Percentiles rank a stretch among this genome's conserved stretches.
Evolutionary conservation across 1,140 invertebrate genomes (phyloP).

Genomic region (Oncopodura yosiiana): DNA sequence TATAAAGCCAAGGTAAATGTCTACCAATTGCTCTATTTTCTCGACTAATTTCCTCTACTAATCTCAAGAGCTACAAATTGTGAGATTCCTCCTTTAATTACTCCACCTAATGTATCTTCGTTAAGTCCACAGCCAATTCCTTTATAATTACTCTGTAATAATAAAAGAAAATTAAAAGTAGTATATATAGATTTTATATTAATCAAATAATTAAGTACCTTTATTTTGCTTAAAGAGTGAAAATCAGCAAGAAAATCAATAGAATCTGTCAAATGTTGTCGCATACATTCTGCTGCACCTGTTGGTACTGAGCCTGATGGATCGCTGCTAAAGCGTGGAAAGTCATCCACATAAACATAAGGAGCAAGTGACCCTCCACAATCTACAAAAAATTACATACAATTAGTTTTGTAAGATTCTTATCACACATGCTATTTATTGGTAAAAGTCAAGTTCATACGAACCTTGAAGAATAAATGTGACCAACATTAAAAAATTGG

Average conservation of each 20-base stretch:
- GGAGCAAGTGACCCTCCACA: slow-evolving; percentile 64
- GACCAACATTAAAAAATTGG: slow-evolving; percentile 84
- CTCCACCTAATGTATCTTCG: slow-evolving; percentile 89
- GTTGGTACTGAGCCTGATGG: slow-evolving; percentile 55
- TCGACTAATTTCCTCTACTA: slow-evolving; percentile 67
- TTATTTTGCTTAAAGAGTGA: slow-evolving; percentile 91
- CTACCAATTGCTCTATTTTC: slow-evolving; percentile 72
- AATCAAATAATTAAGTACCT: slow-evolving; percentile 51
- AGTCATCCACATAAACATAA: slow-evolving; percentile 48
- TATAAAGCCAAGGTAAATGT: slow-evolving; percentile 87
- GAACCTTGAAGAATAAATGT: slow-evolving; percentile 77
- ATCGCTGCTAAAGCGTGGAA: slow-evolving; percentile 38
- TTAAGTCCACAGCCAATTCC: slow-evolving; percentile 68
- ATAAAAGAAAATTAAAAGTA: neutral
- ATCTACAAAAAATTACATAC: slow-evolving; percentile 45
- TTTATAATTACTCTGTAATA: slow-evolving; percentile 65
- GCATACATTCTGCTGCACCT: slow-evolving; percentile 83
- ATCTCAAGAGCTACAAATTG: slow-evolving; percentile 92
- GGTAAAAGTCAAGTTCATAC: slow-evolving; percentile 42
- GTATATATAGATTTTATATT: neutral
- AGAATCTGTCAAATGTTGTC: slow-evolving; percentile 82
- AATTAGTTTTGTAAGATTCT: slow-evolving; percentile 34
- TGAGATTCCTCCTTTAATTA: slow-evolving; percentile 87
- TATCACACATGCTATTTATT: too few species aligned
- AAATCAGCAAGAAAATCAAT: slow-evolving; percentile 93